Evolutionary conservation across 2,113 vertebrate genomes (phyloP).

Genomic region (Myotis brandtii): DNA sequence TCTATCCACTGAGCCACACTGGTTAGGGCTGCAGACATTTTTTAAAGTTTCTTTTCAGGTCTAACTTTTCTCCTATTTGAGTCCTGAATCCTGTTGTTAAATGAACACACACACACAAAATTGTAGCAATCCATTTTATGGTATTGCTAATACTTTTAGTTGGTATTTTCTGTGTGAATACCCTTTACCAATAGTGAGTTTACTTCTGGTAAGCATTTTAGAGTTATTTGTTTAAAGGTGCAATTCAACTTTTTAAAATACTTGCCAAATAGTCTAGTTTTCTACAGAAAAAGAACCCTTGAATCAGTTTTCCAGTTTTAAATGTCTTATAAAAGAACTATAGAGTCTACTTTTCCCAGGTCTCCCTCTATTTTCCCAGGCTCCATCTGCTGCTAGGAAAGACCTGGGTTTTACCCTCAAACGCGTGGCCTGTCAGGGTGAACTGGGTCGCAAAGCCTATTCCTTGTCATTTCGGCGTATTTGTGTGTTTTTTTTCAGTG

Average conservation of each 20-base stretch:
- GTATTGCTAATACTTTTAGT: not conserved
- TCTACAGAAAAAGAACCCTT: not conserved
- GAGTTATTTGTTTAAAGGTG: not conserved
- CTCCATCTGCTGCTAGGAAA: not conserved
- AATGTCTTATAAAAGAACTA: slow-evolving; percentile 25
- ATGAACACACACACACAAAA: not conserved
- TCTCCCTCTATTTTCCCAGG: not conserved
- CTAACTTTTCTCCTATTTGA: not conserved
- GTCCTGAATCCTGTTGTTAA: slow-evolving; percentile 24
- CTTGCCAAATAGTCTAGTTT: not conserved
- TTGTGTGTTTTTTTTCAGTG: not conserved
- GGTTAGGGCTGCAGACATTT: not conserved
- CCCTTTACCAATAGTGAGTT: not conserved
- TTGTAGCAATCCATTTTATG: not conserved
- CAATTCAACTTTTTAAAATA: not conserved
- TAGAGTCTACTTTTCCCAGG: not conserved
- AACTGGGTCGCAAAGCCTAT: not conserved
- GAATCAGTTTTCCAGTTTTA: slow-evolving; percentile 46
- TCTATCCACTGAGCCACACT: too few relatives aligned
- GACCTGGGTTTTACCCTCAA: not conserved
- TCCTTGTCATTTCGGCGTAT: slow-evolving; percentile 6
- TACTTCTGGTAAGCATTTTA: not conserved
- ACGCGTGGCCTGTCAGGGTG: not conserved
- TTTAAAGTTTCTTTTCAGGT: not conserved
- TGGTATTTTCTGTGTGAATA: not conserved